These are phyloP conservation scores for Brachyhypopomus gauderio DNA, from an alignment of 2,113 vertebrate species.

Conservation along the genomic window DNA sequence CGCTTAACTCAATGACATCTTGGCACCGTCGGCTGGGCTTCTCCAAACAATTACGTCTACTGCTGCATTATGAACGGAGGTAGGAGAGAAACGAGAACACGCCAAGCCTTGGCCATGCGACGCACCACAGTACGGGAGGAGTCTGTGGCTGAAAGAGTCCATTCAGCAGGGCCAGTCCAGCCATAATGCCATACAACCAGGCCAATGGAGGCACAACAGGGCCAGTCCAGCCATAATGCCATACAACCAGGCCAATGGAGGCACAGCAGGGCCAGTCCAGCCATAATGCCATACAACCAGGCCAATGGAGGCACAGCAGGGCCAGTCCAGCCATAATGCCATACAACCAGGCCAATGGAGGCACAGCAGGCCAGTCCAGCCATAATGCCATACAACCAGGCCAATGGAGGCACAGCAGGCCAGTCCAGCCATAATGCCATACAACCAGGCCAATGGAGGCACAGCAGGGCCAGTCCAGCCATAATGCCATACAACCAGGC, in stretches of 20 bases:
- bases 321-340: neutral
- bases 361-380: neutral
- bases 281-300: neutral
- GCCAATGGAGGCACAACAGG: neutral
- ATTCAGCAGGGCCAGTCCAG: neutral
- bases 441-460: neutral
- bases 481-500: neutral
- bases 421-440: neutral
- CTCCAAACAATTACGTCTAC: conserved; percentile 12
- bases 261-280: neutral
- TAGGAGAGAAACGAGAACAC: neutral
- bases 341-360: neutral
- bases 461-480: neutral
- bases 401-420: neutral
- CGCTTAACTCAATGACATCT: conserved; percentile 20
- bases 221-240: neutral
- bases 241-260: neutral
- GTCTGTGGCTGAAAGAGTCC: neutral
- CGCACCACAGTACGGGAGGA: neutral
- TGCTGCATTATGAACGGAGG: neutral
- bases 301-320: neutral
- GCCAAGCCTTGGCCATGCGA: neutral
- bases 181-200: neutral
- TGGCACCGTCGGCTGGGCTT: neutral
- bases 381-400: neutral